These are phyloP conservation scores for Andrena hattorfiana DNA, from an alignment of 2,888 invertebrate genomes.

Conservation along the genomic window DNA sequence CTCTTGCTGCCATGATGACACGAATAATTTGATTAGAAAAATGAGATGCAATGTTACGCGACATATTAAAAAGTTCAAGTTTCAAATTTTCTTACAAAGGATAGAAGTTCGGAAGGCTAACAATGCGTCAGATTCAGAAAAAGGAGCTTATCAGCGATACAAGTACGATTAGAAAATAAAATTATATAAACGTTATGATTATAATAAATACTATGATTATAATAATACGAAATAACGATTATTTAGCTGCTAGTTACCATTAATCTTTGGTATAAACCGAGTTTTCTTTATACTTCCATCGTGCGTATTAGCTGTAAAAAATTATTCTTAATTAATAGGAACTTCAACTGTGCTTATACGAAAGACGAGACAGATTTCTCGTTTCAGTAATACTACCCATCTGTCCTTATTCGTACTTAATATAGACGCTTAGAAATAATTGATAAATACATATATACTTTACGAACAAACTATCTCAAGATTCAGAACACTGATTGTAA, in stretches of 20 bases:
- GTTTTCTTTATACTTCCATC: background rate
- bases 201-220: slow-evolving; percentile 36
- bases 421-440: slow-evolving; percentile 29
- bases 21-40: slow-evolving; percentile 12
- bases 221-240: slow-evolving; percentile 20
- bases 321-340: slow-evolving; percentile 9
- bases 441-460: background rate
- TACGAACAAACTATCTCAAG: slow-evolving; percentile 25
- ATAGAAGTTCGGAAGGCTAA: background rate
- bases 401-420: background rate
- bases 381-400: background rate
- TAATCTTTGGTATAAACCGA: slow-evolving; percentile 46
- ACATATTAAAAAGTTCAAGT: background rate
- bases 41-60: background rate
- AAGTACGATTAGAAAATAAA: slow-evolving; percentile 48
- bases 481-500: slow-evolving; percentile 26
- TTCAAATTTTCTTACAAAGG: slow-evolving; percentile 1
- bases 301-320: background rate
- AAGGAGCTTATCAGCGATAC: background rate
- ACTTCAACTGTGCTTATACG: slow-evolving; percentile 9
- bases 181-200: slow-evolving; percentile 43
- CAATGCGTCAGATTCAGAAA: background rate
- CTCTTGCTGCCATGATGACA: background rate
- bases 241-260: slow-evolving; percentile 3
- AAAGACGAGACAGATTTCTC: background rate